Evolutionary conservation across 1,140 invertebrate genomes (phyloP), one percentile per base, ranked within the genome.

Genomic region (Leucophenga varia): DNA sequence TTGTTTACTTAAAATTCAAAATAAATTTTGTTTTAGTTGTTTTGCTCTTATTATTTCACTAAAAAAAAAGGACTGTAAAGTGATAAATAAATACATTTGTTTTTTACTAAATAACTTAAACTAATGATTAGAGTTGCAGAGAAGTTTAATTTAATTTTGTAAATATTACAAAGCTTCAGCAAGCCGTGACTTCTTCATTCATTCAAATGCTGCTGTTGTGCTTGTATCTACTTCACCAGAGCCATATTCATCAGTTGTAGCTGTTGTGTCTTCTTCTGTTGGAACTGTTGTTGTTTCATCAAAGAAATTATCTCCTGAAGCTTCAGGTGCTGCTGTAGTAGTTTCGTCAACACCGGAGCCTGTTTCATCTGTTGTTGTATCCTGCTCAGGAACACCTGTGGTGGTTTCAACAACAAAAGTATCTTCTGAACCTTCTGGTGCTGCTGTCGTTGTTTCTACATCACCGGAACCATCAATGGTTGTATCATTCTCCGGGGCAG

Each of bases 141-240:
- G n/a, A 40, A 43, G 52, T 25, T 35, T 31, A 32, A 28, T 17
- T 14, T 8, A 12, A 47, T 21, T 35, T n/a, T 3, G 30, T 34
- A 52, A 47, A 55, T 52, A 52, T 8, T 43, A 14, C 17, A 1
- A 10, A 22, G 3, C 55, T 52, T 13, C 55, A 54, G 3, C 55
- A 52, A 32, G 54, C 55, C n/a, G 25, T 39, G 8, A 51, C n/a
- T 6, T 50, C 54, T 4, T 51, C 8, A 47, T 50, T 20, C 46
- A 45, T 22, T 49, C 47, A 30, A 14, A 17, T 19, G 22, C 41
- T 12, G 35, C 28, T 12, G 25, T 41, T 2, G 46, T 53, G 5
- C 37, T 37, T 1, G 47, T 47, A 7, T 47, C 39, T 3, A 17
- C 43, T 10, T 20, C 21, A 14, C 17, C 21, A 34, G 42, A 32